phyloP scores from a whole-genome alignment of 2,888 invertebrate genomes.

The Spodoptera littoralis region DNA sequence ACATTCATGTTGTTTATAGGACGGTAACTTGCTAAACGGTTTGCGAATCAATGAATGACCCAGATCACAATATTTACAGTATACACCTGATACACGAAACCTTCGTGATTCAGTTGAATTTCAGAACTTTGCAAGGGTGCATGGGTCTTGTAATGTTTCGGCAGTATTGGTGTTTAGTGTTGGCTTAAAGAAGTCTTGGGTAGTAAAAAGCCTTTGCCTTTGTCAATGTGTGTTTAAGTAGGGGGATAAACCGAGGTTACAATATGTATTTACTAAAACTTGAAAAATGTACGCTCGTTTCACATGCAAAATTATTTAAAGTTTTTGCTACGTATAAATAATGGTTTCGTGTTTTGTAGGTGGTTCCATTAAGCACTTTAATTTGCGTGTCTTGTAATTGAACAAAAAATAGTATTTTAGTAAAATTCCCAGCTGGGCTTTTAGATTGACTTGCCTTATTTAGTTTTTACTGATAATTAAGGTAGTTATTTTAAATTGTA shows the following conservation, averaged over 20 bases:
- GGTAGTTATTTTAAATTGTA: constrained; percentile 18
- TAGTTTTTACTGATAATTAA: constrained; percentile 18
- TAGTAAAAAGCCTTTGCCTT: too few species aligned
- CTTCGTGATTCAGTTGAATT: constrained; percentile 19
- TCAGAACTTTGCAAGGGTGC: constrained; percentile 18
- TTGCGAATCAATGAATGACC: constrained; percentile 42
- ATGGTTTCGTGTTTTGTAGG: constrained; percentile 17
- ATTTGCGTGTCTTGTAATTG: constrained; percentile 33
- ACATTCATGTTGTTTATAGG: background rate
- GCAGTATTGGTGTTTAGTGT: constrained; percentile 1
- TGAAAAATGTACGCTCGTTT: constrained; percentile 1
- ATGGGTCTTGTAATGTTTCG: background rate
- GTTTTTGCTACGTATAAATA: constrained; percentile 21
- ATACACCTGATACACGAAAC: constrained; percentile 16
- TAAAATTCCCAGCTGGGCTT: constrained; percentile 26
- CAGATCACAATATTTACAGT: constrained; percentile 32
- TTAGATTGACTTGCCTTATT: constrained; percentile 36
- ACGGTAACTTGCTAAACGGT: constrained; percentile 14
- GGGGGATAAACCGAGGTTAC: constrained; percentile 3
- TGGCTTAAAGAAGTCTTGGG: background rate
- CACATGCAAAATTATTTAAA: constrained; percentile 27
- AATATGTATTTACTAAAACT: background rate
- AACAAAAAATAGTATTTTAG: constrained; percentile 18
- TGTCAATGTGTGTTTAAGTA: too few species aligned
- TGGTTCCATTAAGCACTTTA: constrained; percentile 15